Base-by-base conservation (phyloP, 2,113 vertebrate genomes). In the Furnarius figulus region DNA sequence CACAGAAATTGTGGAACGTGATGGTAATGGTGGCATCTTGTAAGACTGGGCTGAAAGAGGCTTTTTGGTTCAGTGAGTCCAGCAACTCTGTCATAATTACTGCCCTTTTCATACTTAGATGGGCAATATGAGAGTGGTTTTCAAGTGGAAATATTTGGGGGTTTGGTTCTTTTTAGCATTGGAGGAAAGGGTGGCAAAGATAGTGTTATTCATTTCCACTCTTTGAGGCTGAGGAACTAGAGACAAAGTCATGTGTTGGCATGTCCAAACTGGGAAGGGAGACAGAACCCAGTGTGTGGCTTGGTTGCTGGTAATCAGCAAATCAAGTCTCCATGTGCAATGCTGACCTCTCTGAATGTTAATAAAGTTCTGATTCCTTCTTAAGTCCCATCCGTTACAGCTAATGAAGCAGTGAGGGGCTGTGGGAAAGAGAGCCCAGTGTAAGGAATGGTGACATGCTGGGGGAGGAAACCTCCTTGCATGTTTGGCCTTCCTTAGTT, bases 381-480 rank as follows among this genome's bases (percentile, higher is more conserved):
- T 53, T 73, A 79, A 80, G 82, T 46, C 37, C n/a, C 74, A 74
- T 90, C 3, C 91, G 62, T 95, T 94, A 84, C 59, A 91, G 50
- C 63, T 94, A 95, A 91, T 71, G 78, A 94, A 77, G 68, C 50
- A 81, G 85, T 33, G 74, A 55, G 46, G 47, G 23, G 30, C 7
- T 70, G 27, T 6, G 8, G 70, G 62, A 61, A 67, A 74, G 71
- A 47, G 12, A 73, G 63, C 27, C 55, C 78, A 1, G 65, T 22
- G 3, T 14, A 89, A 42, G 39, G 56, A 28, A 77, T 78, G 53
- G 70, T 91, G 82, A 56, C 85, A 70, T 76, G 78, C 90, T 93
- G 85, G 10, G 87, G 78, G 47, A 91, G 59, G 79, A 97, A 94
- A 92, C 72, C 55, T 93, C 78, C 82, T 77, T 94, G 72, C 46